Conservation (phyloP, 2,797 vertebrate genomes). For the Sebastes nivosus region DNA sequence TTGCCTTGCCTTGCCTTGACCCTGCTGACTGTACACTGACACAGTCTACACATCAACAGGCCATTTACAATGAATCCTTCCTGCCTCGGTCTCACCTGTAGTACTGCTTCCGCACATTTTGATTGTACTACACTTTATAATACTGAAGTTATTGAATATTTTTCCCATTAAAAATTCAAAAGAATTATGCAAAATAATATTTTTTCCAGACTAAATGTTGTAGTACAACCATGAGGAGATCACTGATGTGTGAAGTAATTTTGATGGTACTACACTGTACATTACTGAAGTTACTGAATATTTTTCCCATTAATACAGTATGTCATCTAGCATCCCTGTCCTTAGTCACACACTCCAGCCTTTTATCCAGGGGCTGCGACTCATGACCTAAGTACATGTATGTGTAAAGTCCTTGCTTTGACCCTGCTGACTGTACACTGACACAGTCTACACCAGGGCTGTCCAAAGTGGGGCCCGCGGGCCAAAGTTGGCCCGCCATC, state of each 20-base stretch:
- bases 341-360: background rate
- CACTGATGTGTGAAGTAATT: slow-evolving; percentile 38
- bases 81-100: slow-evolving; percentile 79
- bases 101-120: slow-evolving; percentile 86
- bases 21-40: background rate
- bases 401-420: background rate
- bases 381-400: background rate
- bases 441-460: too few relatives aligned
- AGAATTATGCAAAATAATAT: too few relatives aligned
- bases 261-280: too few relatives aligned
- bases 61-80: background rate
- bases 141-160: too few relatives aligned
- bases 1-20: too few relatives aligned
- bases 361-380: background rate
- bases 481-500: too few relatives aligned
- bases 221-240: too few relatives aligned
- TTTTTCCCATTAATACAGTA: background rate
- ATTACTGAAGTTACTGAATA: too few relatives aligned
- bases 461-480: too few relatives aligned
- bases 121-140: rapidly evolving
- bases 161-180: too few relatives aligned
- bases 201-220: rapidly evolving
- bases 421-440: background rate
- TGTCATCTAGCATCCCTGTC: background rate
- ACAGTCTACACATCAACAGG: background rate